Base-by-base conservation (phyloP, 2,797 vertebrate genomes). In the Rhynchotus rufescens region DNA sequence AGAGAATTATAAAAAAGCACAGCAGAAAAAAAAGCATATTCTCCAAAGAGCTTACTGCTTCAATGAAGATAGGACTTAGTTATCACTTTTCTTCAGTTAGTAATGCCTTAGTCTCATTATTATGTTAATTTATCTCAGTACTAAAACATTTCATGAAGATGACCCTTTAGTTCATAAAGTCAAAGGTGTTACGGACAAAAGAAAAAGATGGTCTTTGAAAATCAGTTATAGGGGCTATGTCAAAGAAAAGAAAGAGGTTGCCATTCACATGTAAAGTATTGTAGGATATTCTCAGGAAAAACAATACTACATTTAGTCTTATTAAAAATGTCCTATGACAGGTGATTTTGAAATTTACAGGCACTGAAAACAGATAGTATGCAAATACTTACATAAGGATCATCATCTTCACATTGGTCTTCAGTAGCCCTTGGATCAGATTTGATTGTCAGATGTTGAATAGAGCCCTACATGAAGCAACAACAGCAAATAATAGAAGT, bases 351-450 rank as follows among this genome's bases (percentile, higher is more conserved):
- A 84, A 68, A 68, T 60, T n/a, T 32, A 34, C 21, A 54, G 49
- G 21, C 25, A 57, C 6, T 83, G 34, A 74, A 36, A 19, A 20
- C 2, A 73, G 30, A 52, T 30, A 26, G 2, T 64, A 9, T 36
- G 23, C 32, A 30, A 75, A 56, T 71, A 97, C 99, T 99, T 94
- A 99, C 99, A 73, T 99, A 98, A 26, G 98, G 98, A 66, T 99
- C 99, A 61, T 99, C 99, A 52, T 99, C 98, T 94, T 99, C 99
- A 78, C 99, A 99, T 84, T 99, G 98, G 89, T 99, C 98, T 88
- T 98, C 98, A 0, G 98, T 97, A 86, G 98, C 97, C 69, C 96
- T 97, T 95, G 98, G 97, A 96, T 99, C 98, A 2, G 98, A 95
- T 89, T 98, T 98, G 90, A 99, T 67, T 65, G 98, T 96, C 96